These are phyloP conservation scores for Stichopus chloronotus DNA, from an alignment of 35 echinoderm and acorn worm genomes.

Conservation along the genomic window DNA sequence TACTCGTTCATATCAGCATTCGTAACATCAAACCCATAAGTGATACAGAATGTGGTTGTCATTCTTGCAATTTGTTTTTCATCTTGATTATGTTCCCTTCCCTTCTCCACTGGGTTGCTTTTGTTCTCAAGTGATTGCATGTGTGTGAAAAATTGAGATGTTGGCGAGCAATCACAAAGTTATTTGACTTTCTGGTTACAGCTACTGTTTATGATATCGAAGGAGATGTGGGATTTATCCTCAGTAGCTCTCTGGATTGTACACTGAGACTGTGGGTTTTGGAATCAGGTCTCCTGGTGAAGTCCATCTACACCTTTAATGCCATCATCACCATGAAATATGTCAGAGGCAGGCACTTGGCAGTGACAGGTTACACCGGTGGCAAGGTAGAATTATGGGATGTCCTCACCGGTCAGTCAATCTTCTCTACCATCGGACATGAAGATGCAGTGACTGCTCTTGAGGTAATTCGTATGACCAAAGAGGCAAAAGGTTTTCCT, in stretches of 20 bases:
- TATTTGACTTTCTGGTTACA: conserved; percentile 27
- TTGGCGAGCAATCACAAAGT: too few relatives aligned
- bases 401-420: conserved; percentile 42
- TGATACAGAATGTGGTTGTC: too few relatives aligned
- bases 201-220: conserved; percentile 60
- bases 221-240: conserved; percentile 31
- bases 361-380: conserved; percentile 57
- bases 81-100: too few relatives aligned
- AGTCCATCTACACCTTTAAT: conserved; percentile 94
- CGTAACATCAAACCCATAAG: too few relatives aligned
- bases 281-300: conserved; percentile 37
- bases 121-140: too few relatives aligned
- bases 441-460: conserved; percentile 78
- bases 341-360: conserved; percentile 19
- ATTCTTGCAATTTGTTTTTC: too few relatives aligned
- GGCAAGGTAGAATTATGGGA: conserved; percentile 97
- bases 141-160: too few relatives aligned
- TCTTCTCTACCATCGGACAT: conserved; percentile 76
- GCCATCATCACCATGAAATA: conserved; percentile 67
- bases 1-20: too few relatives aligned
- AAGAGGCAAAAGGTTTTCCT: not conserved
- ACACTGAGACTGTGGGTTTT: conserved; percentile 81
- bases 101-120: too few relatives aligned
- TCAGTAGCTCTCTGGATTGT: conserved; percentile 89
- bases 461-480: conserved; percentile 37